Evolutionary conservation across 2,888 invertebrate genomes (phyloP), one percentile per base, ranked within the genome.

Genomic region (Ptychoptera contaminata): DNA sequence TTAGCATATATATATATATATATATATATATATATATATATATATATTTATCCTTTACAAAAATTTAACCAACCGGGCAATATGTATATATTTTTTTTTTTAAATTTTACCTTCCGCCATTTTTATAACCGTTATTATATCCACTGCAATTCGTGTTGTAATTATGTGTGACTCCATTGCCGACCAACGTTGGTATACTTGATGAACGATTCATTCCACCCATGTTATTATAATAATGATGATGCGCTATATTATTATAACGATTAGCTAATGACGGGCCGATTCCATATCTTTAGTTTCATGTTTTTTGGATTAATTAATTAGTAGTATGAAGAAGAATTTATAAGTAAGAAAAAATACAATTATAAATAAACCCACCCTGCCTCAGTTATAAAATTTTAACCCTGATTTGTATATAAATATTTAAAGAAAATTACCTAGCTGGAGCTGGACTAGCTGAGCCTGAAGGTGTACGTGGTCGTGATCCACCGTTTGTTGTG

Each of bases 131-230:
- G 23, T 23, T 23, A 23, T 23, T 23, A 23, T 23, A 23, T 23
- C 23, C 23, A 23, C 23, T 23, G 23, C 23, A 23, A 23, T 23
- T 23, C 23, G 23, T 23, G 23, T 23, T 23, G 23, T 23, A 23
- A 23, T 23, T 23, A 23, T 23, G 3, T 23, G 23, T 7, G 23
- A 23, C 7, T 23, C 23, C 23, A 7, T 23, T 23, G 4, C 23
- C 42, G 34, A 42, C 42, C 62, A 86, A 76, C 70, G 85, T 82
- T 66, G 87, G 86, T 73, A 87, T 87, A 73, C 86, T 86, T 68
- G 85, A 86, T 61, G 86, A 82, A 76, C 86, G 79, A 75, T 82
- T 81, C 74, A 86, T 84, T 70, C 79, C 79, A 67, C 81, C 73
- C 62, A 69, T 72, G 63, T 69, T 65, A 65, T 70, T 47, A 46